Evolutionary conservation across 1,140 invertebrate species (phyloP), one percentile per base, ranked within the genome.

Genomic region (Proales similis): DNA sequence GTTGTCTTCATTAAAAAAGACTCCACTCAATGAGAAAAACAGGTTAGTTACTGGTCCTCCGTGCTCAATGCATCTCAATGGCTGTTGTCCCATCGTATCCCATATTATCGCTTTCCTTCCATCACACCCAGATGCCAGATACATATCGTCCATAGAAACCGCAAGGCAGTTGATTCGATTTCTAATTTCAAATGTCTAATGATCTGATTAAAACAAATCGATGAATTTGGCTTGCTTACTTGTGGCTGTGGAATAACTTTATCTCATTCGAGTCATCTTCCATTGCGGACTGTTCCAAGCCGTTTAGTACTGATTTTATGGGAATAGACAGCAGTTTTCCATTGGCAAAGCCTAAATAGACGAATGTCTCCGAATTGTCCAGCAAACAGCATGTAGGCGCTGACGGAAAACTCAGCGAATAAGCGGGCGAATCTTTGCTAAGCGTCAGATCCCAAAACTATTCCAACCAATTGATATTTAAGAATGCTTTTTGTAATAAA

Each of bases 1-100:
- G n/a, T n/a, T n/a, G n/a, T 57, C 51, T 17, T 57, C 51, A 26
- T 57, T 57, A 14, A 57, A 57, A 42, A 57, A 57, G 30, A 57
- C 39, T 11, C 36, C 45, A 20, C 51, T 39, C 5, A 42, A 42
- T 36, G n/a, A 42, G 12, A 57, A 57, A 11, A 42, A 22, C 20
- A 57, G n/a, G 20, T 57, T 57, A 19, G 51, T 57, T 5, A 42
- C 51, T 42, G 51, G 51, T 20, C 51, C 51, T 30, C 45, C 45
- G 20, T 42, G 33, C 14, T 42, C 45, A 5, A 57, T 11, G n/a
- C 29, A 29, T 36, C 45, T 57, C 26, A 57, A 14, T 29, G 36
- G 45, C 45, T 57, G 51, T 43, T 42, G 39, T 27, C 51, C 45
- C 29, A 57, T 7, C 3, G 51, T 57, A 24, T 57, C 51, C 51